Base-by-base conservation (phyloP, 2,888 invertebrate genomes). In the Dolichopus griseipennis region DNA sequence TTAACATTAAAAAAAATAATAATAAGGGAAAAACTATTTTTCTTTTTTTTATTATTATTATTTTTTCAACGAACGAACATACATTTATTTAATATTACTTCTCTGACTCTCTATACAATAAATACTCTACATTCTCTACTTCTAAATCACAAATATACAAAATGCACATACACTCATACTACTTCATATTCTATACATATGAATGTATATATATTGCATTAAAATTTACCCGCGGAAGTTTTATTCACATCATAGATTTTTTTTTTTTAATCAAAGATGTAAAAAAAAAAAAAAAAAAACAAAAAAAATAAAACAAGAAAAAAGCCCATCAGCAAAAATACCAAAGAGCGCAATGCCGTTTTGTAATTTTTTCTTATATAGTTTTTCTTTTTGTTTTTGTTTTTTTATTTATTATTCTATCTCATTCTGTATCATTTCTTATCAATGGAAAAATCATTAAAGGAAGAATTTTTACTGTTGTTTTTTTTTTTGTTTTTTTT, bases 321-420 rank as follows among this genome's bases (percentile, higher is more conserved):
- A 52, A 52, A 52, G 52, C 52, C 52, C 52, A 52, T 52, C 52
- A 52, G 52, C 52, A 52, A 52, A 52, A 52, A 52, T 52, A 52
- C 52, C 52, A 52, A 52, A 52, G 52, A 52, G 52, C 52, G 52
- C 52, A 52, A 52, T 52, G 52, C 52, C 52, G 52, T 52, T 52
- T 52, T 52, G 18, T 52, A 12, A 1, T 52, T 52, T 52, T 52
- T 52, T 15, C 1, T 52, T 52, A 18, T n/a, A 18, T 18, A 18
- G 9, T 4, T 37, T 37, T 37, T 1, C 8, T 52, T n/a, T 2
- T 1, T n/a, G 8, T 52, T 52, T 12, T 52, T 52, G 8, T 37
- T 10, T 37, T 37, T 10, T 37, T 37, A 37, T 37, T 34, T 37
- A 37, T 52, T 12, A 18, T 52, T 52, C 52, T 15, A 52, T 52